phyloP scores from a whole-genome alignment of 2,888 invertebrate genomes.

The Tiphia femorata region DNA sequence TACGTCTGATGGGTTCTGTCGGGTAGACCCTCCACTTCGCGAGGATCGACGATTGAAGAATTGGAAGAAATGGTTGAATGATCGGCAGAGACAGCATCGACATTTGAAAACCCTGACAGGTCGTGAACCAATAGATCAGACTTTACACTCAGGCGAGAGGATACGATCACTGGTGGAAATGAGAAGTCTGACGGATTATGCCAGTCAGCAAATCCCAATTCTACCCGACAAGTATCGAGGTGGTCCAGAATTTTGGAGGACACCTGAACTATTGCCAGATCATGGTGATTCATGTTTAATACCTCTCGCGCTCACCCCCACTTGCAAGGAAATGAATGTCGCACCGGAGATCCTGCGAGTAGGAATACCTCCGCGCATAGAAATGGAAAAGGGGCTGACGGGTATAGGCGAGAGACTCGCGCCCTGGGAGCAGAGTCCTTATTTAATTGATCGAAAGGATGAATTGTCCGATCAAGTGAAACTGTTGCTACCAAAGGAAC shows the following conservation, averaged over 20 bases:
- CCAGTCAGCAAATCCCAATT: conserved; percentile 52
- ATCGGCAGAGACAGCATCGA: conserved; percentile 35
- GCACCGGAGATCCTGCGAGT: conserved; percentile 37
- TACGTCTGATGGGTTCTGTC: conserved; percentile 11
- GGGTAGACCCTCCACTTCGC: not conserved
- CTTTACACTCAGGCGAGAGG: conserved; percentile 45
- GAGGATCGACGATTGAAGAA: conserved; percentile 52
- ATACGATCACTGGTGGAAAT: conserved; percentile 44
- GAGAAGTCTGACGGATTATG: conserved; percentile 59
- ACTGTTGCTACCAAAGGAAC: conserved; percentile 51
- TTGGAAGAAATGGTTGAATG: conserved; percentile 52
- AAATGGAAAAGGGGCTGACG: conserved; percentile 43
- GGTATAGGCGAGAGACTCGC: conserved; percentile 8
- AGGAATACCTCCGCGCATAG: conserved; percentile 39
- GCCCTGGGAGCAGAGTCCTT: conserved; percentile 52
- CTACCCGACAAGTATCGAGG: conserved; percentile 55
- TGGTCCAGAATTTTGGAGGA: conserved; percentile 51
- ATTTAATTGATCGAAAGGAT: conserved; percentile 42
- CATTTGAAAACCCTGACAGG: conserved; percentile 23
- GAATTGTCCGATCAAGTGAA: conserved; percentile 45
- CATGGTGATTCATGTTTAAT: conserved; percentile 36
- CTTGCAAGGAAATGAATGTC: conserved; percentile 34
- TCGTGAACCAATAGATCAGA: conserved; percentile 40
- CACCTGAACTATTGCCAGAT: conserved; percentile 32
- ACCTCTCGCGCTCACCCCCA: conserved; percentile 25